Evolutionary conservation across 1,140 invertebrate genomes (phyloP), one percentile per base, ranked within the genome.

Genomic region (Bombus ignitus): DNA sequence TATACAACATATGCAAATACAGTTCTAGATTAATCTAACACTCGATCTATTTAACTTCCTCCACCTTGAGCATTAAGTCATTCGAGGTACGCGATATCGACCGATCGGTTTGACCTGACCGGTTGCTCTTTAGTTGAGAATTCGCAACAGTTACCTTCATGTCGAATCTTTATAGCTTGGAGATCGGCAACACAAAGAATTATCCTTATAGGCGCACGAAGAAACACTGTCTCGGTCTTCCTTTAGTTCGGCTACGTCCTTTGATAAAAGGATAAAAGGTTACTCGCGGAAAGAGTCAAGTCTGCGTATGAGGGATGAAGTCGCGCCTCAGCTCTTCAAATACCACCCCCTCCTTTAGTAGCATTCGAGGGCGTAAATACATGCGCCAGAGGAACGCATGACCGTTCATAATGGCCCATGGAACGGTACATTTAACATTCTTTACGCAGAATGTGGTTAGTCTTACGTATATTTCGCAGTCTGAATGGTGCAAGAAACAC

Each of bases 311-410:
- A 89, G 66, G 88, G 85, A 42, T 47, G 77, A 92, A 91, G 91
- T 89, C 44, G 88, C 89, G 90, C 88, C 91, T 35, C 87, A 44
- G 71, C 84, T 92, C 90, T 93, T 93, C 88, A 93, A 93, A 92
- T 93, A 93, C 88, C 81, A 87, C 73, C 89, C 91, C 91, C 90
- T 74, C 83, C 75, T 62, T 62, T 57, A 42, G 28, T 74, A 57
- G 47, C 37, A 35, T 42, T 25, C 68, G 44, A 47, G 76, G 82
- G 81, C 78, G 80, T 87, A 83, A 88, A 91, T 91, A 74, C 91
- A 92, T 87, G 91, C 91, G 90, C 81, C 74, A 35, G 65, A 81
- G 81, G 87, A 90, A 92, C 87, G 84, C 91, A 91, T 87, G 91
- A 87, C 86, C 84, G 87, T 76, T 87, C 66, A 59, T 75, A 86